phyloP scores from a whole-genome alignment of 2,113 vertebrate species.

The Scomber japonicus region DNA sequence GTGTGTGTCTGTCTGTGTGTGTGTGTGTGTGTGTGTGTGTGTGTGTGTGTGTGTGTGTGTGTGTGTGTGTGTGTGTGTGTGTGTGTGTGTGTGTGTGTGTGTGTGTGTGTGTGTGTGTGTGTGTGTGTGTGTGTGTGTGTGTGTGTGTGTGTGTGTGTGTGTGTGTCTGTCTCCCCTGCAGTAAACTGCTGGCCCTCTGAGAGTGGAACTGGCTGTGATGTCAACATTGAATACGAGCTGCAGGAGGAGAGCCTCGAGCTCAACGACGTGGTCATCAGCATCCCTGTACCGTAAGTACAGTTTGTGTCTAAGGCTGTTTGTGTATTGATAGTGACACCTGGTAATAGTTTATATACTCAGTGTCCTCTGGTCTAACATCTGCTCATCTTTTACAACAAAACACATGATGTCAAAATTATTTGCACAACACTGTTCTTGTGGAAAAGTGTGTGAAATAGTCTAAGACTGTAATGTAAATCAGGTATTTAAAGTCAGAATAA shows the following conservation, averaged over 20 bases:
- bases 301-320: neutral
- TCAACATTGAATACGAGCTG: constrained; percentile 98
- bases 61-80: no score
- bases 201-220: constrained; percentile 92
- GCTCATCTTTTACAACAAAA: neutral
- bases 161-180: constrained; percentile 72
- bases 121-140: no score
- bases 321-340: neutral
- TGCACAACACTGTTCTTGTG: no score
- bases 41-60: no score
- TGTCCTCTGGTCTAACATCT: neutral
- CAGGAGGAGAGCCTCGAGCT: constrained; percentile 95
- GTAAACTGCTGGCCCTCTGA: constrained; percentile 99
- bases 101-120: neutral
- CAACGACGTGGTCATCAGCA: constrained; percentile 94
- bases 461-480: no score
- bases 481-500: no score
- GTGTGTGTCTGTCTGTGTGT: no score
- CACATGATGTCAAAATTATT: neutral
- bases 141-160: no score
- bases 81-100: neutral
- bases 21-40: neutral
- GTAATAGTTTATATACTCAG: no score
- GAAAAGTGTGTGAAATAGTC: no score
- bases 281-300: constrained; percentile 94